phyloP scores from a whole-genome alignment of 2,797 vertebrate genomes.

The Clarias pachynema region DNA sequence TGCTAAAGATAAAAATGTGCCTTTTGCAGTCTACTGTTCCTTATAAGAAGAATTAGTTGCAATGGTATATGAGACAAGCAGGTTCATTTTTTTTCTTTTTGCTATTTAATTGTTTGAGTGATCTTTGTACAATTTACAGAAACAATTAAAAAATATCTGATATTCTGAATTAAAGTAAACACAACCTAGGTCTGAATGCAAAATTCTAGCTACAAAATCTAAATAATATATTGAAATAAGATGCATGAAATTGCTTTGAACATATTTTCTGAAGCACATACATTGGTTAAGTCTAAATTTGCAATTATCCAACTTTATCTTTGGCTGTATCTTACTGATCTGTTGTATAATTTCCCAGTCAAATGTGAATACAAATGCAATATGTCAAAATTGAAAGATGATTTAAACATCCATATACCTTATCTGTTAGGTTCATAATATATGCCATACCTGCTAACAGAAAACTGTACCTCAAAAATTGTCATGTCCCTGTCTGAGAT shows the following conservation, averaged over 20 bases:
- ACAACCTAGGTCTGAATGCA: too few species aligned
- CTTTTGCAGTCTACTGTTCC: too few species aligned
- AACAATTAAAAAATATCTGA: too few species aligned
- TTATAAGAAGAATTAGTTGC: too few species aligned
- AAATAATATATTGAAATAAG: background rate
- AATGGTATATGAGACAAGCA: too few species aligned
- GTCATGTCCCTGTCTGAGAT: background rate
- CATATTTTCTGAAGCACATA: background rate
- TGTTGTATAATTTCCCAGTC: too few species aligned
- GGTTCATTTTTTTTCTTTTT: too few species aligned
- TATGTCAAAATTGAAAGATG: background rate
- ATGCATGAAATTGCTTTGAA: background rate
- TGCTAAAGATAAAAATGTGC: too few species aligned
- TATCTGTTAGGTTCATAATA: too few species aligned
- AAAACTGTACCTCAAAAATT: background rate
- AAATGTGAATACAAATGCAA: background rate
- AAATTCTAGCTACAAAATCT: background rate
- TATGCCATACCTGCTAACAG: background rate
- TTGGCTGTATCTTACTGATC: background rate
- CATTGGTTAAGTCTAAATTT: background rate
- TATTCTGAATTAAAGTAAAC: too few species aligned
- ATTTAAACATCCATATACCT: background rate
- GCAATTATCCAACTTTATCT: background rate
- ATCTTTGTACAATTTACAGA: too few species aligned
- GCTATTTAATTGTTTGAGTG: too few species aligned